Conservation (phyloP, 2,113 vertebrate genomes). For the Proteles cristata region DNA sequence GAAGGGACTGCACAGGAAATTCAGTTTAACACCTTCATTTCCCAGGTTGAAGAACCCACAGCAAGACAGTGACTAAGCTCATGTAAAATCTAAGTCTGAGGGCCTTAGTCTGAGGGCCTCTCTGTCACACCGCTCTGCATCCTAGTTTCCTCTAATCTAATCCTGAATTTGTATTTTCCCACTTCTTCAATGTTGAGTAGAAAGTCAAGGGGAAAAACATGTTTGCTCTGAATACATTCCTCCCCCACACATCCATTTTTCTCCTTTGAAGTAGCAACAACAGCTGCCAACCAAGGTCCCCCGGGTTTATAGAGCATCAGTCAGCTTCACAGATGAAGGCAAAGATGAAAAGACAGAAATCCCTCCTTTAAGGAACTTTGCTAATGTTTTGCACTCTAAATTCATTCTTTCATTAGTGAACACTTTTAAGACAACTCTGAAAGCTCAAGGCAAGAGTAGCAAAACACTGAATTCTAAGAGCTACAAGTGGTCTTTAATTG, state of each 20-base stretch:
- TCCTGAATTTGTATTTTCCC: slow-evolving; percentile 38
- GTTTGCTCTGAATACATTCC: slow-evolving; percentile 23
- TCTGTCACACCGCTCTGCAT: background rate
- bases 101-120: background rate
- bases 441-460: background rate
- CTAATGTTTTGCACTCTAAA: slow-evolving; percentile 52
- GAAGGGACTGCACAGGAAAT: background rate
- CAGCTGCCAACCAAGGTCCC: slow-evolving; percentile 51
- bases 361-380: slow-evolving; percentile 29
- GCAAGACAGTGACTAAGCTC: background rate
- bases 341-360: slow-evolving; percentile 66
- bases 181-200: background rate
- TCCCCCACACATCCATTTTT: slow-evolving; percentile 13
- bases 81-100: background rate
- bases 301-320: background rate
- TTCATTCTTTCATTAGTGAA: slow-evolving; percentile 47
- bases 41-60: background rate
- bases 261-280: slow-evolving; percentile 69
- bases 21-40: background rate
- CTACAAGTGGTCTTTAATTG: background rate
- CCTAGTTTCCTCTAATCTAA: background rate
- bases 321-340: slow-evolving; percentile 50
- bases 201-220: background rate
- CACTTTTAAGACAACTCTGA: slow-evolving; percentile 5
- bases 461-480: background rate